Percentiles rank a stretch among this genome's conserved stretches.
Conservation (phyloP, 2,888 invertebrate genomes). For the Meganola albula region DNA sequence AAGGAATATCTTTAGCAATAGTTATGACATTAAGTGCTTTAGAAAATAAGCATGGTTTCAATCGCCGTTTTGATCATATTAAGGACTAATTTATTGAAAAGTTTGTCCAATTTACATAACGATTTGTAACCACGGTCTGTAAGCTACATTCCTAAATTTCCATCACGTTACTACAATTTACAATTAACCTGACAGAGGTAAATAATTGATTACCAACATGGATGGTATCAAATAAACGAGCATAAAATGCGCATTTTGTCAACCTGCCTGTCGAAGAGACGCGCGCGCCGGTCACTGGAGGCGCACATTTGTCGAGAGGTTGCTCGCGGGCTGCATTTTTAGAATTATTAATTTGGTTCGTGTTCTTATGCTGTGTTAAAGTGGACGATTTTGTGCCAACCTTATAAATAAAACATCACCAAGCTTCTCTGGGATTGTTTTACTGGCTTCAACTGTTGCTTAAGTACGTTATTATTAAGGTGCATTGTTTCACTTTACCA, state of each 20-base stretch:
- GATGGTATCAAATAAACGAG: conserved; percentile 34
- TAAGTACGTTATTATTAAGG: conserved; percentile 53
- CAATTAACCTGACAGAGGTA: conserved; percentile 8
- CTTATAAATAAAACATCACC: conserved; percentile 69
- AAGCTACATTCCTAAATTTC: too few relatives aligned
- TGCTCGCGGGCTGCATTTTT: conserved; percentile 64
- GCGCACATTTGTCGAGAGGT: conserved; percentile 51
- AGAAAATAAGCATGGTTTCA: too few relatives aligned
- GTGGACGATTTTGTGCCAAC: conserved; percentile 61
- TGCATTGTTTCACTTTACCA: conserved; percentile 39
- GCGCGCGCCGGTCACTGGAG: conserved; percentile 29
- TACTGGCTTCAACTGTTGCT: conserved; percentile 43
- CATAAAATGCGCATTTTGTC: conserved; percentile 44
- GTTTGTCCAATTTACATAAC: too few relatives aligned
- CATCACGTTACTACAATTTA: neutral
- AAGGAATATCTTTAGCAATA: too few relatives aligned
- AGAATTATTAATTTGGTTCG: conserved; percentile 71
- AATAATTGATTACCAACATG: conserved; percentile 22
- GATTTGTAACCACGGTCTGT: too few relatives aligned
- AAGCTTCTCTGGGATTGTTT: conserved; percentile 46
- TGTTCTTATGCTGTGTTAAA: conserved; percentile 69
- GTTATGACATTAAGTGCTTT: too few relatives aligned
- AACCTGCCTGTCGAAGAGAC: conserved; percentile 27
- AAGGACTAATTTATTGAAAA: too few relatives aligned
- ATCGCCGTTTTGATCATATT: conserved; percentile 17